Percentiles rank a stretch among this genome's conserved stretches.
Conservation (phyloP, 2,797 vertebrate genomes). For the Eurystomus glaucurus region DNA sequence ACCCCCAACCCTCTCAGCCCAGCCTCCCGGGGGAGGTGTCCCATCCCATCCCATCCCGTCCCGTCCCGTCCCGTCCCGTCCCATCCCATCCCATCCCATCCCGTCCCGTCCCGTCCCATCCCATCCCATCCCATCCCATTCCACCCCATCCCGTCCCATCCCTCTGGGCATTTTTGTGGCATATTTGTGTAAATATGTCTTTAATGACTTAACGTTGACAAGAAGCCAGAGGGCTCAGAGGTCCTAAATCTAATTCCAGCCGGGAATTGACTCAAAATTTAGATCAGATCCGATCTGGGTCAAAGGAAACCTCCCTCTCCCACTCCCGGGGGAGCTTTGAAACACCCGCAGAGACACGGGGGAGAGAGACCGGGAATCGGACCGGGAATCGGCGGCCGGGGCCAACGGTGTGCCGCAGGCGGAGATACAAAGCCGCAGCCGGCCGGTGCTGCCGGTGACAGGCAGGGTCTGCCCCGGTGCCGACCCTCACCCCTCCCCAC, state of each 20-base stretch:
- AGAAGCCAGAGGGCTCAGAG: fast-evolving
- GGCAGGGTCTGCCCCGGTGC: no score
- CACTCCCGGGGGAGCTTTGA: background rate
- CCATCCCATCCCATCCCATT: background rate
- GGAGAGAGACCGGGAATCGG: no score
- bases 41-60: background rate
- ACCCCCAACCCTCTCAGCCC: background rate
- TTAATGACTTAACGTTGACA: background rate
- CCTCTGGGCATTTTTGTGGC: background rate
- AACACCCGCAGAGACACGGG: fast-evolving
- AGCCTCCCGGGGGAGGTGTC: background rate
- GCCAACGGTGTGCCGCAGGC: no score
- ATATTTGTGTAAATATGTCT: background rate
- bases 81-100: background rate
- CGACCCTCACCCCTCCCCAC: background rate
- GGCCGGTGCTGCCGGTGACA: background rate
- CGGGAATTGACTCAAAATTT: background rate
- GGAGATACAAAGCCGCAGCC: background rate
- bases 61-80: no score
- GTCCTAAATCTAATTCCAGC: background rate
- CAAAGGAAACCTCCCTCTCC: fast-evolving
- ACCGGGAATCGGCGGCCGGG: no score
- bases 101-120: background rate
- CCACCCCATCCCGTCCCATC: background rate
- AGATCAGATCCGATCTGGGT: fast-evolving